Base-by-base conservation (phyloP, 2,113 vertebrate genomes). In the Rhabdomys dilectus region DNA sequence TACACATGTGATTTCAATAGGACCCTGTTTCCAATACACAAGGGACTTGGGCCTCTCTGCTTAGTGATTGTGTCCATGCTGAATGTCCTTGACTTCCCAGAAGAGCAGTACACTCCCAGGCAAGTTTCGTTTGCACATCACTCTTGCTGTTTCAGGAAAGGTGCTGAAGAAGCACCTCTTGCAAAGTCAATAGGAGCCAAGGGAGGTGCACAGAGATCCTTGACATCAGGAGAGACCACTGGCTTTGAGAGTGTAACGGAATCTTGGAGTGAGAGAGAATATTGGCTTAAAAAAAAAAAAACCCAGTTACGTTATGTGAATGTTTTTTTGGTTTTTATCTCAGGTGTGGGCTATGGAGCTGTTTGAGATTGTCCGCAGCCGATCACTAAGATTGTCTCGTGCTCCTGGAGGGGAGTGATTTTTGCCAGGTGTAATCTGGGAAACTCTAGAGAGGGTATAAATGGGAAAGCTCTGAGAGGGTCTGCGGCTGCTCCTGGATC, bases 1-100 rank as follows among this genome's bases (percentile, higher is more conserved):
- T 64, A 29, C 1, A 10, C 5, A 34, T 36, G 4, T 1, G 5
- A 56, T 82, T 96, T 86, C 75, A 90, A 62, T 60, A n/a, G 22
- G 19, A 39, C 2, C 92, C 87, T 56, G 70, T 12, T 56, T 91
- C 75, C 70, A 85, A 88, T 31, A 78, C 10, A 45, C 29, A 48
- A 53, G 48, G 39, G 45, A 91, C 77, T 68, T 8, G 34, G 19
- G 34, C 60, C 82, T 89, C 75, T 91, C 78, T 91, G 70, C 68
- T 64, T 81, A 42, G 39, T 58, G 22, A 95, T 70, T 58, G 73
- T 24, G 77, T n/a, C 29, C 8, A 0, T 64, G 81, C 48, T 36
- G 13, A 48, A 29, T 58, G 39, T 36, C 51, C 17, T 31, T 80
- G 78, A 92, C 84, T 92, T 94, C 31, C 84, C 78, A 78, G 87